phyloP scores from a whole-genome alignment of 1,140 invertebrate genomes.

The Drosophila simulans region DNA sequence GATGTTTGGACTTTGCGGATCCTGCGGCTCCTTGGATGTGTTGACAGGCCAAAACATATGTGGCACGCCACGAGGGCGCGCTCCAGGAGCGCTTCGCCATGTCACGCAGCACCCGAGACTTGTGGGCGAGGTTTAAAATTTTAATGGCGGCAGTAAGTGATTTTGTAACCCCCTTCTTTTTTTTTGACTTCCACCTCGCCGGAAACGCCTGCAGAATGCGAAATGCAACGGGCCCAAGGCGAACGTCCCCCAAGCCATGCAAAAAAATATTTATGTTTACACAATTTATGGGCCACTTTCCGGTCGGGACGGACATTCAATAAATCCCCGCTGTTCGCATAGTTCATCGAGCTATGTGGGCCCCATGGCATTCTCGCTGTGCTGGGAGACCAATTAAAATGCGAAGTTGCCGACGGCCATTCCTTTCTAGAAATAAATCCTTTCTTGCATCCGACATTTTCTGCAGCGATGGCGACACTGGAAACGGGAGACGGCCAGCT shows the following conservation, averaged over 20 bases:
- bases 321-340: conserved; percentile 63
- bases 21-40: conserved; percentile 26
- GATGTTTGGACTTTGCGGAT: conserved; percentile 54
- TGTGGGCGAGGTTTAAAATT: conserved; percentile 92
- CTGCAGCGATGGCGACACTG: conserved; percentile 92
- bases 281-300: conserved; percentile 68
- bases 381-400: conserved; percentile 70
- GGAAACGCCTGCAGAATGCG: conserved; percentile 28
- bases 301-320: conserved; percentile 46
- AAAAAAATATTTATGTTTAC: conserved; percentile 69
- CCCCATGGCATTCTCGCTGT: not conserved
- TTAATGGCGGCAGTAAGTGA: conserved; percentile 89
- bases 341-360: conserved; percentile 51
- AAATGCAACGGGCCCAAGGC: conserved; percentile 39
- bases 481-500: conserved; percentile 93
- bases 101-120: conserved; percentile 92
- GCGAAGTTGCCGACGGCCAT: conserved; percentile 25
- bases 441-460: not conserved
- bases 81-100: conserved; percentile 96
- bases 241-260: conserved; percentile 12
- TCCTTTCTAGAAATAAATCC: conserved; percentile 29
- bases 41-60: conserved; percentile 91
- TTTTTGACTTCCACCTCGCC: not conserved
- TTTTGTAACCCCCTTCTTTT: conserved; percentile 24
- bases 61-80: conserved; percentile 94